Conservation (phyloP, 2,113 vertebrate species). For the Empidonax traillii region DNA sequence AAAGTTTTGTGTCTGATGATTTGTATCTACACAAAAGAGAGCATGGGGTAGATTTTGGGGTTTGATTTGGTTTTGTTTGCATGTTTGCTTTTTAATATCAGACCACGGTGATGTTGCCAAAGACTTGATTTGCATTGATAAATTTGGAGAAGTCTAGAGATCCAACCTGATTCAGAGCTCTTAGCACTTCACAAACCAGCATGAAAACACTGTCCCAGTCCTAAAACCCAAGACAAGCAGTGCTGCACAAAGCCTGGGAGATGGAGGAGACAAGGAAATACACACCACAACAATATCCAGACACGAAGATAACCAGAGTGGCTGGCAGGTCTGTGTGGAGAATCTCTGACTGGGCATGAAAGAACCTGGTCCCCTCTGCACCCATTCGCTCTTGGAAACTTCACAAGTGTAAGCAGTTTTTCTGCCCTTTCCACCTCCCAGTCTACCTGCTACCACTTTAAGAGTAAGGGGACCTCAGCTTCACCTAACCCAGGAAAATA, state of each 20-base stretch:
- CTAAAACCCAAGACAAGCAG: not conserved
- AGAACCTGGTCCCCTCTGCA: not conserved
- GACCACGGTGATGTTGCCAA: not conserved
- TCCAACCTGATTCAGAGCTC: not conserved
- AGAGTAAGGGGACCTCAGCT: not conserved
- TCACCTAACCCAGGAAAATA: not conserved
- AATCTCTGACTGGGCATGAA: not conserved
- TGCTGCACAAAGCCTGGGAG: not conserved
- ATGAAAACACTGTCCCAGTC: not conserved
- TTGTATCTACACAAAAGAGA: not conserved
- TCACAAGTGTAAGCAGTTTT: not conserved
- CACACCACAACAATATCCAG: fast-evolving
- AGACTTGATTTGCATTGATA: not conserved
- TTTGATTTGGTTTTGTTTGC: not conserved
- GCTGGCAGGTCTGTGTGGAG: not conserved
- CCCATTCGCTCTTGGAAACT: not conserved
- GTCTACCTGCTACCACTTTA: not conserved
- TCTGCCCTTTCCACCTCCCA: not conserved
- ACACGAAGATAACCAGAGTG: not conserved
- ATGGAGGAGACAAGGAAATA: not conserved
- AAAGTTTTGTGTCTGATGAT: not conserved
- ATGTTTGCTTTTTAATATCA: not conserved
- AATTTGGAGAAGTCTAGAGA: not conserved
- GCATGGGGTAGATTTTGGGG: fast-evolving
- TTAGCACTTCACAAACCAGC: not conserved